Conservation (phyloP, 1,140 invertebrate genomes). For the Macrostomum lignano region DNA sequence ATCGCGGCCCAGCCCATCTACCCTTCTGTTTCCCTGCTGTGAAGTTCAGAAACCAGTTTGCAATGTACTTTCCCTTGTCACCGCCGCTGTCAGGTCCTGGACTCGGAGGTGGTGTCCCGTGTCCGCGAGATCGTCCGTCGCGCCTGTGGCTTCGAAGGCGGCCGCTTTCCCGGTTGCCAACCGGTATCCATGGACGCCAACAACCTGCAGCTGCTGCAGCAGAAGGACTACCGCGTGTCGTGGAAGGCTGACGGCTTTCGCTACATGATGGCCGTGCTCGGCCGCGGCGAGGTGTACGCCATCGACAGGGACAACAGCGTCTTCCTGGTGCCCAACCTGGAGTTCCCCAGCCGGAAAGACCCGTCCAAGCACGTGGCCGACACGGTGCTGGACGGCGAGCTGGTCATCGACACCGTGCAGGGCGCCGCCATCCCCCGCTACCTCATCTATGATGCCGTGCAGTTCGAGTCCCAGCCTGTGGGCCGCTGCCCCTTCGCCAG, state of each 20-base stretch:
- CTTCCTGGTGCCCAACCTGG: constrained; percentile 51
- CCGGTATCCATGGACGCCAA: constrained; percentile 70
- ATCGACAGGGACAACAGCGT: constrained; percentile 75
- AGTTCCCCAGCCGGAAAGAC: constrained; percentile 48
- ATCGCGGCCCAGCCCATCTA: no score
- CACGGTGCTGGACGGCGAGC: constrained; percentile 78
- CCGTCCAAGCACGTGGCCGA: constrained; percentile 39
- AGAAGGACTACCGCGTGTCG: constrained; percentile 67
- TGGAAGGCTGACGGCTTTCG: constrained; percentile 94
- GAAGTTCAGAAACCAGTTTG: no score
- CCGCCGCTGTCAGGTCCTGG: no score
- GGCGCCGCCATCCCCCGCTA: constrained; percentile 47
- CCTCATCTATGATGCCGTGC: constrained; percentile 76
- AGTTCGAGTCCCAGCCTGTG: constrained; percentile 35
- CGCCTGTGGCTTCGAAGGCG: background rate
- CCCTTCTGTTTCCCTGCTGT: no score
- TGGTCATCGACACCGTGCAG: constrained; percentile 56
- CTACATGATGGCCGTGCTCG: constrained; percentile 82
- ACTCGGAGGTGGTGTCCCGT: background rate
- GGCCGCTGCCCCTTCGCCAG: constrained; percentile 45
- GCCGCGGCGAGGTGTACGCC: constrained; percentile 54
- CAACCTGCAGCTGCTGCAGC: constrained; percentile 45
- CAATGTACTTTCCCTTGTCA: no score
- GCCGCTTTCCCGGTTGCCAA: constrained; percentile 64
- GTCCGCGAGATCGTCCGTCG: background rate